Evolutionary conservation across 2,113 vertebrate genomes (phyloP).

Genomic region (Promerops cafer): DNA sequence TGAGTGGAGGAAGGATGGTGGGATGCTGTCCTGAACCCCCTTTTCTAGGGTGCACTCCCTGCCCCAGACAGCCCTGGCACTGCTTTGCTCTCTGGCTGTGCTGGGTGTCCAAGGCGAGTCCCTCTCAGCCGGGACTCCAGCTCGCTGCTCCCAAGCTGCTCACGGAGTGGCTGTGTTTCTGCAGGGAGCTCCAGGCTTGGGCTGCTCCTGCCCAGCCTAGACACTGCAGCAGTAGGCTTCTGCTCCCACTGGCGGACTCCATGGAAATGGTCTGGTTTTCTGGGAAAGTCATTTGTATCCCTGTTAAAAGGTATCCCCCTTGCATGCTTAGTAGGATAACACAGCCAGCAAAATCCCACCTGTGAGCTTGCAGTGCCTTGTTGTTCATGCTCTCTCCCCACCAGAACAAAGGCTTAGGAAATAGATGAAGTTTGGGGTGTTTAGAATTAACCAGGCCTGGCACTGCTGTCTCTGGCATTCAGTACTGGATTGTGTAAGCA

Average conservation of each 20-base stretch:
- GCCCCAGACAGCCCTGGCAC: background rate
- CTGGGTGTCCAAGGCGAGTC: accelerated
- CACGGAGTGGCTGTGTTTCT: background rate
- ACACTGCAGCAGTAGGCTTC: accelerated
- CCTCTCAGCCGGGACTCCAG: background rate
- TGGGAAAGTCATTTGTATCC: background rate
- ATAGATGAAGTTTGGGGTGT: background rate
- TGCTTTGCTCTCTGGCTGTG: background rate
- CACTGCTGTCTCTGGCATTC: background rate
- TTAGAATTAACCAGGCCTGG: background rate
- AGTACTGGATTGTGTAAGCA: background rate
- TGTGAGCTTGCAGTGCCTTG: background rate
- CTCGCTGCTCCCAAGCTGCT: accelerated
- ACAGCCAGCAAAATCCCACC: background rate
- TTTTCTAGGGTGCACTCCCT: background rate
- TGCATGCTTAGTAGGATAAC: background rate
- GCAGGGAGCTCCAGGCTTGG: background rate
- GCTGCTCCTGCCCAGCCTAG: background rate
- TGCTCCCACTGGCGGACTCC: background rate
- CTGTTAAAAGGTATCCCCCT: background rate
- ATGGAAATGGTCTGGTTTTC: background rate
- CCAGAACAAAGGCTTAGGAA: background rate
- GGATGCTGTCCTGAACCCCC: background rate
- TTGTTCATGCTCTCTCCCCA: background rate
- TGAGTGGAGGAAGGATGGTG: background rate